Conservation (phyloP, 2,888 invertebrate genomes). For the Tridacna gigas region DNA sequence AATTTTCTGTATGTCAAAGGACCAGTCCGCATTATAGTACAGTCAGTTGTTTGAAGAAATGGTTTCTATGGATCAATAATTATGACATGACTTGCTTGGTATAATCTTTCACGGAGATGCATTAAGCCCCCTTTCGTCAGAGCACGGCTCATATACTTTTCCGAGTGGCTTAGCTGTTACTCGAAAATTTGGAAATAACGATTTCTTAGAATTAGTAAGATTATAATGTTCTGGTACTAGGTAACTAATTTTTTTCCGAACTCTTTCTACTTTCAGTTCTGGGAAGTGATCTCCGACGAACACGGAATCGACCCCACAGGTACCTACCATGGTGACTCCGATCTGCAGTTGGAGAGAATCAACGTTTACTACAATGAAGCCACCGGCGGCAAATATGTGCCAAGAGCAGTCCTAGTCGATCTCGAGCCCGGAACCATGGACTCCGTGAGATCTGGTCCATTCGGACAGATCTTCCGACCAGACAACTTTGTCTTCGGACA, state of each 20-base stretch:
- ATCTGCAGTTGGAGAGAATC: conserved; percentile 94
- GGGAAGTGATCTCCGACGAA: conserved; percentile 84
- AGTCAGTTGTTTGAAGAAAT: too few species aligned
- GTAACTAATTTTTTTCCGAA: neutral
- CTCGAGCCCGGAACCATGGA: conserved; percentile 98
- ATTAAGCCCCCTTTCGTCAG: too few species aligned
- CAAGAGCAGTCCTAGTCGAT: conserved; percentile 96
- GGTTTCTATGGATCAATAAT: too few species aligned
- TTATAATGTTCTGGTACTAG: neutral
- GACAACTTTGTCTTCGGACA: conserved; percentile 95
- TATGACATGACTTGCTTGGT: too few species aligned
- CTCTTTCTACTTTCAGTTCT: conserved; percentile 72
- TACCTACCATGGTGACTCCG: conserved; percentile 89
- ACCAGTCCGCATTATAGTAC: too few species aligned
- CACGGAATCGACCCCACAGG: conserved; percentile 82
- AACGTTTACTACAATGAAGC: conserved; percentile 97
- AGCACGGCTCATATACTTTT: too few species aligned
- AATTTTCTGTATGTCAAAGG: too few species aligned
- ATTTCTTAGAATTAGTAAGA: neutral
- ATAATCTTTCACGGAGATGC: too few species aligned
- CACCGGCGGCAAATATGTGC: conserved; percentile 93
- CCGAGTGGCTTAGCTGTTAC: neutral
- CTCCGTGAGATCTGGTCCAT: conserved; percentile 96
- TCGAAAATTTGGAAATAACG: neutral
- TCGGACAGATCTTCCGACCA: conserved; percentile 90